Base-by-base conservation (phyloP, 2,113 vertebrate genomes). In the Hoplias malabaricus region DNA sequence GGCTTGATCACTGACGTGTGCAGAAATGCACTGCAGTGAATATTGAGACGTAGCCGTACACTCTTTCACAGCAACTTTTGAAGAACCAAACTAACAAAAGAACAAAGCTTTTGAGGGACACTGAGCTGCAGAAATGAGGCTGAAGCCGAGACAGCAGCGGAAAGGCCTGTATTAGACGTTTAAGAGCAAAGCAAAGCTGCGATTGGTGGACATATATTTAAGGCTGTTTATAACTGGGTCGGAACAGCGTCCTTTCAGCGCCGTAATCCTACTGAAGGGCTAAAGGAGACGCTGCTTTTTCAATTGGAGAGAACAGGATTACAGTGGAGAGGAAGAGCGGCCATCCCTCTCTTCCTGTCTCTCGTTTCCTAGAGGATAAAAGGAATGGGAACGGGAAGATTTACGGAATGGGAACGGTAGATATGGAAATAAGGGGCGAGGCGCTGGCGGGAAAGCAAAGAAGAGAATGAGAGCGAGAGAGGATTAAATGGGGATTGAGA, bases 351-450 rank as follows among this genome's bases (percentile, higher is more conserved):
- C 53, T 29, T 59, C 57, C 50, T 72, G 69, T 9, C 36, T 57
- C 23, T 59, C 53, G 12, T 38, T 59, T 31, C 34, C 27, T n/a
- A 25, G 36, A 13, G 16, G 25, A 23, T 53, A 53, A 53, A 53
- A 53, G 48, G n/a, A n/a, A n/a, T n/a, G n/a, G n/a, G n/a, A 53
- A 53, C 23, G n/a, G 48, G 21, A 53, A 53, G 78, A 89, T 88
- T 88, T 83, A 86, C 86, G 62, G 65, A 70, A 77, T 46, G 42
- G 67, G 78, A 75, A 83, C 56, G 46, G 81, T 5, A 40, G 29
- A 77, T 33, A 62, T 62, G 57, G 57, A 62, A 62, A 62, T 62
- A 19, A 33, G 29, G 48, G 48, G 29, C 5, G 16, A 8, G 19
- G 6, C 31, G 19, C 29, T 62, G 48, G n/a, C 48, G 7, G 48